A percentile compares a stretch with the other conserved stretches of the same genome.
These are phyloP conservation scores for Pemphredon lugubris DNA, from an alignment of 2,888 invertebrate species.

Conservation along the genomic window DNA sequence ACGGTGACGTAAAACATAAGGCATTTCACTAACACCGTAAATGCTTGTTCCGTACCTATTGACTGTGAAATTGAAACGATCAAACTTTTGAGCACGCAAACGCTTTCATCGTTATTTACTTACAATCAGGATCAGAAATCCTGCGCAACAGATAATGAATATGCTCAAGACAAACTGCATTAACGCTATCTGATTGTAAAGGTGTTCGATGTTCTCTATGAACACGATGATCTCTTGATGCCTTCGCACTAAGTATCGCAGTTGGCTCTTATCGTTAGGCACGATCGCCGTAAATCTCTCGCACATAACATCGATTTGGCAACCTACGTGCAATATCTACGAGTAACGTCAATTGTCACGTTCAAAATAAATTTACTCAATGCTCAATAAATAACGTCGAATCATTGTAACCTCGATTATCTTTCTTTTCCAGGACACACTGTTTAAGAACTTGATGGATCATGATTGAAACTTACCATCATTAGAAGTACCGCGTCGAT, in stretches of 20 bases:
- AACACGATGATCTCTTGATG: neutral
- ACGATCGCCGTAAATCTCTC: conserved; percentile 3
- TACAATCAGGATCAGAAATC: conserved; percentile 51
- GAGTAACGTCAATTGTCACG: no score
- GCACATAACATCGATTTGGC: conserved; percentile 37
- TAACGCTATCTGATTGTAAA: conserved; percentile 27
- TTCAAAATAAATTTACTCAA: no score
- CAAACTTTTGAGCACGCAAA: no score
- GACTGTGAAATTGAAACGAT: conserved; percentile 36
- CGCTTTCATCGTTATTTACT: conserved; percentile 14
- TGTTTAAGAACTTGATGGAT: no score
- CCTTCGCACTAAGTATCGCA: neutral
- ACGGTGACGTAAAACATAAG: conserved; percentile 27
- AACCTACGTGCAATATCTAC: conserved; percentile 34
- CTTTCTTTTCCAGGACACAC: no score
- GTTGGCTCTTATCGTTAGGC: conserved; percentile 5
- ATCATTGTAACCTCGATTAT: no score
- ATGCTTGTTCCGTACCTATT: conserved; percentile 14
- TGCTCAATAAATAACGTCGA: no score
- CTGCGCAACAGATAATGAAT: conserved; percentile 48
- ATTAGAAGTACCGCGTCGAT: no score
- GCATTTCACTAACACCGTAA: conserved; percentile 37
- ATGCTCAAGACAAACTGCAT: conserved; percentile 46
- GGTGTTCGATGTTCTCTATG: neutral
- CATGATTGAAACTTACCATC: no score